A percentile compares a stretch with the other conserved stretches of the same genome.
phyloP scores from a whole-genome alignment of 2,888 invertebrate species.

The Unio delphinus region DNA sequence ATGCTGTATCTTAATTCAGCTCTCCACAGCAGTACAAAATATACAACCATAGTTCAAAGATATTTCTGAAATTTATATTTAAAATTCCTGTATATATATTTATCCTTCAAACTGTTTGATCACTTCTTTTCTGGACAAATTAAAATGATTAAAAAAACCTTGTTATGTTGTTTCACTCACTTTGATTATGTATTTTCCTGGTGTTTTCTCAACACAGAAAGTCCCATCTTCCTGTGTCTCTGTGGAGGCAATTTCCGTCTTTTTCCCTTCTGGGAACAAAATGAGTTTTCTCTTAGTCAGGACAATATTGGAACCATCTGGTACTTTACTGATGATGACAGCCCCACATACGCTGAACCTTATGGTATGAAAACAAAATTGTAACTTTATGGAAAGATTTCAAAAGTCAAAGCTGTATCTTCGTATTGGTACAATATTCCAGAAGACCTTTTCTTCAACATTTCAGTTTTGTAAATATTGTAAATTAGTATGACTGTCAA shows the following conservation, averaged over 20 bases:
- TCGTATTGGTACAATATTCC: too few relatives aligned
- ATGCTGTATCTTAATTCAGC: too few relatives aligned
- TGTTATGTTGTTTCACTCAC: constrained; percentile 47
- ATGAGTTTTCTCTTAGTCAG: constrained; percentile 55
- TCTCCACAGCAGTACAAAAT: too few relatives aligned
- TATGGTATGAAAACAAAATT: constrained; percentile 37
- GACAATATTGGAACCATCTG: constrained; percentile 55
- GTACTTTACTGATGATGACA: constrained; percentile 65
- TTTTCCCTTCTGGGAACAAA: constrained; percentile 55
- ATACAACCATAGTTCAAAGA: too few relatives aligned
- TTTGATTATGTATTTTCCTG: constrained; percentile 80
- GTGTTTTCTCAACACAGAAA: constrained; percentile 83
- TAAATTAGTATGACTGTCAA: background rate
- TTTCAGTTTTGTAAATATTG: background rate
- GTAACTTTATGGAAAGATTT: background rate
- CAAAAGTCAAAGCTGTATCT: background rate
- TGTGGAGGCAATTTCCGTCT: constrained; percentile 57
- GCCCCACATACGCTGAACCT: constrained; percentile 79
- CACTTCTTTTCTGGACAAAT: too few relatives aligned
- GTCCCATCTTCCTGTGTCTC: constrained; percentile 75
- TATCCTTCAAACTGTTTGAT: too few relatives aligned
- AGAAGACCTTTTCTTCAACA: too few relatives aligned
- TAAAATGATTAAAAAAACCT: too few relatives aligned
- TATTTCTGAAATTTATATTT: too few relatives aligned
- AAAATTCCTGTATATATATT: too few relatives aligned